Conservation (phyloP, 2,888 invertebrate genomes). For the Ophioninae sp. region DNA sequence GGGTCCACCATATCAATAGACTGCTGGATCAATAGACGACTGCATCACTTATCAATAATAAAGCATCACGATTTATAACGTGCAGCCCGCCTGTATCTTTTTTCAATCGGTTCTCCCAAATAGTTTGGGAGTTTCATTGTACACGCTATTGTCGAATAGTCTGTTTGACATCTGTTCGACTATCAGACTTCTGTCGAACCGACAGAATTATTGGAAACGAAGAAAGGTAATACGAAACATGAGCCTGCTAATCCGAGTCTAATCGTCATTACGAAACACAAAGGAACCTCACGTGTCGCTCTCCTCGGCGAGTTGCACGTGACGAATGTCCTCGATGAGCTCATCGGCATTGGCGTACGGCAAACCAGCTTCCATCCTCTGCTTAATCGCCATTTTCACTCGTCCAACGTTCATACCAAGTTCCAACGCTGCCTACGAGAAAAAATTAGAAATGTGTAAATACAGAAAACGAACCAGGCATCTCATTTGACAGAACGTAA, state of each 20-base stretch:
- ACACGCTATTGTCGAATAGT: too few species aligned
- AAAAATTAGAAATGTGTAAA: constrained; percentile 29
- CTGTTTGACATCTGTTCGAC: too few species aligned
- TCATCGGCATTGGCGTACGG: constrained; percentile 87
- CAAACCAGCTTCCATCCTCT: constrained; percentile 84
- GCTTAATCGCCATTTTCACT: constrained; percentile 84
- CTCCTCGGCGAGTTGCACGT: constrained; percentile 86
- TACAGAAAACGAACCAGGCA: too few species aligned
- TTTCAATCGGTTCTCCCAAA: too few species aligned
- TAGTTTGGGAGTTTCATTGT: too few species aligned
- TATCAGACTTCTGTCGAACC: too few species aligned
- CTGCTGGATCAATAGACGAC: too few species aligned
- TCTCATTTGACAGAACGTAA: too few species aligned
- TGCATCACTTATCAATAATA: too few species aligned
- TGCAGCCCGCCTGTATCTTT: too few species aligned
- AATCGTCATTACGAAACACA: not conserved
- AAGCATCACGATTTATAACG: too few species aligned
- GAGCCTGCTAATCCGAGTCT: not conserved
- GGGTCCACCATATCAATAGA: too few species aligned
- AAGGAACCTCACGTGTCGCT: constrained; percentile 71
- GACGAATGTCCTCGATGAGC: constrained; percentile 88
- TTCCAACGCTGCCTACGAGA: constrained; percentile 83
- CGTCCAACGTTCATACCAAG: constrained; percentile 84
- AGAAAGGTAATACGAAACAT: not conserved
- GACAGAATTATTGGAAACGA: not conserved